Evolutionary conservation across 2,888 invertebrate genomes (phyloP).

Genomic region (Argynnis bischoffii): DNA sequence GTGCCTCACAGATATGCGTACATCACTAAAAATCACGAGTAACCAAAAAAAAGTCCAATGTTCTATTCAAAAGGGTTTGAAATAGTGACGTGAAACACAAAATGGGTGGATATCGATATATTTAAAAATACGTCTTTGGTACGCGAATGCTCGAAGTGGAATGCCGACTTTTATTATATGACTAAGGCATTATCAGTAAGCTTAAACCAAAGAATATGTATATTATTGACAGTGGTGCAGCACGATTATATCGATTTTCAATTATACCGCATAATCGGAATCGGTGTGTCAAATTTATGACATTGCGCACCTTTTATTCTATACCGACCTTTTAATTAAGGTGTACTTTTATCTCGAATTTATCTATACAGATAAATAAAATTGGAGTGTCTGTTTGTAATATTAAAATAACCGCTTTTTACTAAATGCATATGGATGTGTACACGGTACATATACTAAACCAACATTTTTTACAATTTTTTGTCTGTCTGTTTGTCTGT

Average conservation of each 20-base stretch:
- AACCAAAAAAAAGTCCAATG: slow-evolving; percentile 23
- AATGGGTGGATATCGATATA: slow-evolving; percentile 44
- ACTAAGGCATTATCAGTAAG: slow-evolving; percentile 48
- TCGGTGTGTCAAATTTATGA: slow-evolving; percentile 15
- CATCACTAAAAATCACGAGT: slow-evolving; percentile 34
- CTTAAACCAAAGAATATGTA: slow-evolving; percentile 45
- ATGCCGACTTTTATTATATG: slow-evolving; percentile 45
- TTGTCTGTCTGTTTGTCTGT: too few species aligned
- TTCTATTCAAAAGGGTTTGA: slow-evolving; percentile 25
- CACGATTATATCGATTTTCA: slow-evolving; percentile 51
- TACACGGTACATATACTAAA: too few species aligned
- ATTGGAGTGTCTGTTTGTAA: too few species aligned
- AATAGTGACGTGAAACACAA: slow-evolving; percentile 45
- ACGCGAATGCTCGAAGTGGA: slow-evolving; percentile 48
- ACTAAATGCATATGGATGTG: too few species aligned
- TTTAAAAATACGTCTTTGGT: slow-evolving; percentile 46
- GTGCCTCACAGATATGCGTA: slow-evolving; percentile 43
- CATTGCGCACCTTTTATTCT: too few species aligned
- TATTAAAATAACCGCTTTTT: too few species aligned
- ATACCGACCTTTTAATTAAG: too few species aligned
- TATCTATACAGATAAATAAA: too few species aligned
- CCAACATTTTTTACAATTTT: too few species aligned
- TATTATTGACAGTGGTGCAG: slow-evolving; percentile 43
- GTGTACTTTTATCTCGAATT: too few species aligned
- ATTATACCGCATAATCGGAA: slow-evolving; percentile 35